Conservation (phyloP, 2,113 vertebrate genomes). For the Phocoena sinus region DNA sequence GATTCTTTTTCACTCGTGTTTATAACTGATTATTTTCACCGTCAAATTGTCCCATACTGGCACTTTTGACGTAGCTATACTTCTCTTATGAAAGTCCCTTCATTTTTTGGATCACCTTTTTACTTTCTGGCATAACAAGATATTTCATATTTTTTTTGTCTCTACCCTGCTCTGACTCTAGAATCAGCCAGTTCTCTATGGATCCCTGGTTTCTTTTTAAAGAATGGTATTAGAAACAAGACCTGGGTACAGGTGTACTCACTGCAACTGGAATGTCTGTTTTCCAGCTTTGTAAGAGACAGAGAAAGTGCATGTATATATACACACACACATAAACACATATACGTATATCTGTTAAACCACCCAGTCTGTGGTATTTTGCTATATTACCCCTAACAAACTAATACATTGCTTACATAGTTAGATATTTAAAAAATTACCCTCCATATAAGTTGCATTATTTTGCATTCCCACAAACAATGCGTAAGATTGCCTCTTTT, state of each 20-base stretch:
- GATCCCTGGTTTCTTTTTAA: background rate
- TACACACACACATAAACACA: background rate
- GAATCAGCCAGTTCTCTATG: background rate
- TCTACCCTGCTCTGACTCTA: background rate
- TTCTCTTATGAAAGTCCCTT: background rate
- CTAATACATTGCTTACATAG: background rate
- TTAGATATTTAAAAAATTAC: background rate
- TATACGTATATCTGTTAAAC: background rate
- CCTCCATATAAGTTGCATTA: too few relatives aligned
- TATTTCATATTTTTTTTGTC: background rate
- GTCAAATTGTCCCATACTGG: background rate
- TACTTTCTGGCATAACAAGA: background rate
- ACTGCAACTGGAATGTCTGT: background rate
- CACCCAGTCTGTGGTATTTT: background rate
- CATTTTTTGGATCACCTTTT: background rate
- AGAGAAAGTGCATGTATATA: background rate
- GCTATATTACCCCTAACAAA: background rate
- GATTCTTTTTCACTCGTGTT: background rate
- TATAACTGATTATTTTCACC: background rate
- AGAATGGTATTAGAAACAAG: background rate
- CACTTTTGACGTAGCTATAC: background rate
- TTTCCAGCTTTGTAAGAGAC: background rate
- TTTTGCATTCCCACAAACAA: background rate
- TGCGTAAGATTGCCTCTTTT: background rate
- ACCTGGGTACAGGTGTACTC: accelerated